phyloP scores from a whole-genome alignment of 2,888 invertebrate species.

The Andrena marginata region DNA sequence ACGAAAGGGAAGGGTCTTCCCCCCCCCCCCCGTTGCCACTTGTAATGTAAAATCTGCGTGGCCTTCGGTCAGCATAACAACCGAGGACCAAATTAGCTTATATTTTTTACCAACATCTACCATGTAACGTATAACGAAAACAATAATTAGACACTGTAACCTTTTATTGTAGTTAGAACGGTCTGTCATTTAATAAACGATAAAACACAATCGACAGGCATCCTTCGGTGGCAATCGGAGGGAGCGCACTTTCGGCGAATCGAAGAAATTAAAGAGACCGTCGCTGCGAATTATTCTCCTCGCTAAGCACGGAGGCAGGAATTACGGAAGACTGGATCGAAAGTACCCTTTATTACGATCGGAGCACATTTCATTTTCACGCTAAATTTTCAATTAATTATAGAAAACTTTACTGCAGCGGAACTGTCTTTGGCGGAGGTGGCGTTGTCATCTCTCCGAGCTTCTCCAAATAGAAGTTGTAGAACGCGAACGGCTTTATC shows the following conservation, averaged over 20 bases:
- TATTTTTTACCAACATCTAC: constrained; percentile 76
- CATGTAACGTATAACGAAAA: constrained; percentile 59
- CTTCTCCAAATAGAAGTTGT: constrained; percentile 90
- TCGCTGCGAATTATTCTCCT: no score
- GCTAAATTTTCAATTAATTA: constrained; percentile 23
- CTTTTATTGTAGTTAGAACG: constrained; percentile 62
- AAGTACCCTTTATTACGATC: constrained; percentile 26
- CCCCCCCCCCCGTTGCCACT: constrained; percentile 54
- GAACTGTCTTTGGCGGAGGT: constrained; percentile 87
- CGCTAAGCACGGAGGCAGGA: not conserved
- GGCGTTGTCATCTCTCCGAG: constrained; percentile 91
- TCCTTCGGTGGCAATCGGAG: not conserved
- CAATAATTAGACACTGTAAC: constrained; percentile 62
- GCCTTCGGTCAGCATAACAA: constrained; percentile 78
- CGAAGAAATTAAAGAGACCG: no score
- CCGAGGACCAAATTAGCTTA: constrained; percentile 80
- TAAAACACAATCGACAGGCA: constrained; percentile 30
- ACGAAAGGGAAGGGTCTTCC: constrained; percentile 33
- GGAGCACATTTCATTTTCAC: constrained; percentile 8
- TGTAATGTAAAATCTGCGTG: constrained; percentile 75
- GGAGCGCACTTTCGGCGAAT: no score
- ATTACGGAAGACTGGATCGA: constrained; percentile 4
- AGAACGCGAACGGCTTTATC: constrained; percentile 89
- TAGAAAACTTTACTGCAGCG: constrained; percentile 34
- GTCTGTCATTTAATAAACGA: constrained; percentile 64